These are phyloP conservation scores for Brachypteracias leptosomus DNA, from an alignment of 2,113 vertebrate species.

Conservation along the genomic window DNA sequence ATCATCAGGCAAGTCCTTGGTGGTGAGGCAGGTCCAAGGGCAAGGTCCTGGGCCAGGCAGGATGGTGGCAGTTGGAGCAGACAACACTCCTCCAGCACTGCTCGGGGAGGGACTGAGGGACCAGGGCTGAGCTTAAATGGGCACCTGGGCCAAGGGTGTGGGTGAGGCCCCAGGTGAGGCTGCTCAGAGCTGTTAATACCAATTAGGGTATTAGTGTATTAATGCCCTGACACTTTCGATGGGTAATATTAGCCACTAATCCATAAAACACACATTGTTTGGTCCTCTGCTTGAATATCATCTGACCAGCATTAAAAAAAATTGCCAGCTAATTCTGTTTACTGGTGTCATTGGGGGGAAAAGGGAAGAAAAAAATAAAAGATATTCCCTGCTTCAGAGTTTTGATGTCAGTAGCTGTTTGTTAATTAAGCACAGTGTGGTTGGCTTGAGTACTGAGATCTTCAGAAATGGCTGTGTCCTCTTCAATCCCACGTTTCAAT, in stretches of 20 bases:
- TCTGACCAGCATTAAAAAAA: background rate
- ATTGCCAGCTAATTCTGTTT: background rate
- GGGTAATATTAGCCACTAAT: background rate
- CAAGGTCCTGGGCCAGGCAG: too few relatives aligned
- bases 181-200: background rate
- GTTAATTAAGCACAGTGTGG: background rate
- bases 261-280: background rate
- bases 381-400: background rate
- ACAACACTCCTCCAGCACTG: background rate
- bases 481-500: fast-evolving
- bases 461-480: background rate
- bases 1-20: background rate
- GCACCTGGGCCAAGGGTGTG: background rate
- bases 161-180: background rate
- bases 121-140: background rate
- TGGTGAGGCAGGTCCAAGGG: background rate
- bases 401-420: background rate
- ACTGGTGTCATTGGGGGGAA: background rate
- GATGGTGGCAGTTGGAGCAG: background rate
- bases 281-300: background rate
- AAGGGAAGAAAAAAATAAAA: background rate
- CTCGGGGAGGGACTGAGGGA: fast-evolving
- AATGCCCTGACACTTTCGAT: background rate
- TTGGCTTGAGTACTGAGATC: background rate
- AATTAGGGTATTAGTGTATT: background rate